Base-by-base conservation (phyloP, 2,888 invertebrate genomes). In the Cecidostiba fungosa region DNA sequence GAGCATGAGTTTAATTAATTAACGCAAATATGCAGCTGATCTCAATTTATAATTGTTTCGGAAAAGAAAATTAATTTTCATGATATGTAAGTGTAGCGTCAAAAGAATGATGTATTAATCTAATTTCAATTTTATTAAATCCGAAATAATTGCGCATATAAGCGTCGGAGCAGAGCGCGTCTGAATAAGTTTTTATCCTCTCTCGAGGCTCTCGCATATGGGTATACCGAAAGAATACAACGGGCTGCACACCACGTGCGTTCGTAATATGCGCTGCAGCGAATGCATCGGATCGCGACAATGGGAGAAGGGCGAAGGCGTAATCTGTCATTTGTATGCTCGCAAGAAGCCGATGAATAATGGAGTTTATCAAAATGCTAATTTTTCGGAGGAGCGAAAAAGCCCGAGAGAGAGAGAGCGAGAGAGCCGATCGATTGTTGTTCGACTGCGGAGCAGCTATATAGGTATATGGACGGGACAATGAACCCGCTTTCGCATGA, bases 341-440 rank as follows among this genome's bases (percentile, higher is more conserved):
- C 79, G 82, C 76, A 76, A 74, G 74, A 72, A 79, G 74, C 85
- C 72, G 76, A 83, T 86, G 85, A 86, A 86, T 86, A 86, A 86
- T 86, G 85, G 82, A 86, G 85, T 86, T 86, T 86, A 86, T 86
- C 85, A 86, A 86, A 86, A 86, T 86, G 85, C 85, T 86, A 86
- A 86, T 86, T 86, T 83, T 74, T 76, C 43, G 26, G 39, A 43
- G 69, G 62, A 69, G 74, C 74, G 76, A 43, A 66, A 82, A 76
- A 79, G 66, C 29, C 36, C 36, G 66, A 74, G 69, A 14, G 14
- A 19, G n/a, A 36, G 39, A 39, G 6, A 36, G 8, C 43, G n/a
- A n/a, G 26, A 59, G 39, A 1, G n/a, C n/a, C 70, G 69, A 77
- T 80, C 81, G 81, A 84, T 85, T 77, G 77, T 81, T 23, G 59